These are phyloP conservation scores for Apis dorsata DNA, from an alignment of 1,140 invertebrate genomes.

Conservation along the genomic window DNA sequence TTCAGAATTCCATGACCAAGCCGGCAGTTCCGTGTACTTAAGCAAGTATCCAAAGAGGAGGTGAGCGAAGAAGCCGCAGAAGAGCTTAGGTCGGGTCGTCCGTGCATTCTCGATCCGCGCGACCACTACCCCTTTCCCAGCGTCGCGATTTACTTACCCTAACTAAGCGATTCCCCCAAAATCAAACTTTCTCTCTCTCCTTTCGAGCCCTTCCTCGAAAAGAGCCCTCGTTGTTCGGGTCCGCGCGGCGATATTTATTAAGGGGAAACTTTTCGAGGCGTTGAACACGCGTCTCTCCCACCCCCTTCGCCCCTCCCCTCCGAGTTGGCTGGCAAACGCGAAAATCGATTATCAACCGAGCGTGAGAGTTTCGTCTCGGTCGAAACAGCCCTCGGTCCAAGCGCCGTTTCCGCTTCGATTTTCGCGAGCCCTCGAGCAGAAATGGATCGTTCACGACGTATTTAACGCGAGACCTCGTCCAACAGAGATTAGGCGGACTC, in stretches of 20 bases:
- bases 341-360: conserved; percentile 62
- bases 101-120: conserved; percentile 1
- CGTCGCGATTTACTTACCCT: conserved; percentile 44
- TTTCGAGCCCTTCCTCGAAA: background rate
- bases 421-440: conserved; percentile 4
- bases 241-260: conserved; percentile 60
- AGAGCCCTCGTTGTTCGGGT: conserved; percentile 21
- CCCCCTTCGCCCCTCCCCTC: background rate
- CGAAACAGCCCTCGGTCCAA: conserved; percentile 31
- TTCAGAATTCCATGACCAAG: conserved; percentile 47
- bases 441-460: conserved; percentile 43
- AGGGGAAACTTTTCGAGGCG: conserved; percentile 58
- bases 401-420: conserved; percentile 10
- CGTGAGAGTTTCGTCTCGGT: conserved; percentile 45
- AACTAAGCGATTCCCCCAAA: conserved; percentile 55
- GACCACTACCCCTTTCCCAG: background rate
- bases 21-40: conserved; percentile 28
- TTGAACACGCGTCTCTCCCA: conserved; percentile 42
- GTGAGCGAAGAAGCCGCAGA: conserved; percentile 24
- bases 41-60: conserved; percentile 39
- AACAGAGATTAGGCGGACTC: conserved; percentile 35
- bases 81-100: conserved; percentile 28
- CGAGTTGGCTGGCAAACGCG: conserved; percentile 25
- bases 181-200: conserved; percentile 27
- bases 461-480: conserved; percentile 25